Conservation (phyloP, 1,140 invertebrate species). For the Heliconius himera region DNA sequence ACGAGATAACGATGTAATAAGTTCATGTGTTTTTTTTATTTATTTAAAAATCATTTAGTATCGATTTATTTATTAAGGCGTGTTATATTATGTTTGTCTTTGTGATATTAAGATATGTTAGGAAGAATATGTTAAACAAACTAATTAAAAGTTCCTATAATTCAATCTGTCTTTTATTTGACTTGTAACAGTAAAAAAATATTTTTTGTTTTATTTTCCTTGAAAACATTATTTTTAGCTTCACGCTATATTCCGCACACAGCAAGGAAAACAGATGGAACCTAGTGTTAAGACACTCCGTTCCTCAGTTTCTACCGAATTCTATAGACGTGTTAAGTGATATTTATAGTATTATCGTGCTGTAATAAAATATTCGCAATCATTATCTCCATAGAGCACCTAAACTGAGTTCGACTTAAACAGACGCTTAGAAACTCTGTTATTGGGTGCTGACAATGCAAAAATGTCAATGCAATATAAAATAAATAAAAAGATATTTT, state of each 20-base stretch:
- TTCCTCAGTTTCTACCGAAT: too few species aligned
- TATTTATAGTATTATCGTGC: too few species aligned
- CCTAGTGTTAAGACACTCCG: too few species aligned
- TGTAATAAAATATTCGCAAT: too few species aligned
- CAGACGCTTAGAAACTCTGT: too few species aligned
- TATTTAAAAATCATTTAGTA: conserved; percentile 8
- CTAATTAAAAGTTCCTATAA: not conserved
- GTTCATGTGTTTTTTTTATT: not conserved
- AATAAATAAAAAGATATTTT: too few species aligned
- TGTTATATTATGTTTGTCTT: not conserved
- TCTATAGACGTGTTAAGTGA: too few species aligned
- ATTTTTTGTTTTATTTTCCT: too few species aligned
- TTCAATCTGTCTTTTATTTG: not conserved
- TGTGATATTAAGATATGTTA: not conserved
- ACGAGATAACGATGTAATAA: conserved; percentile 7
- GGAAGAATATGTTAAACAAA: not conserved
- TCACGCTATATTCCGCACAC: not conserved
- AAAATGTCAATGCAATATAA: too few species aligned
- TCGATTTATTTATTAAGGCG: not conserved
- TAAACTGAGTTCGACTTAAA: too few species aligned
- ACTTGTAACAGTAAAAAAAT: not conserved
- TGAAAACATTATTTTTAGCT: not conserved
- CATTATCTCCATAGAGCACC: too few species aligned
- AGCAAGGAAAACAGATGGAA: not conserved
- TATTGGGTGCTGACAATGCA: too few species aligned